Evolutionary conservation across 2,797 vertebrate genomes (phyloP).

Genomic region (Sebastes hubbsi): DNA sequence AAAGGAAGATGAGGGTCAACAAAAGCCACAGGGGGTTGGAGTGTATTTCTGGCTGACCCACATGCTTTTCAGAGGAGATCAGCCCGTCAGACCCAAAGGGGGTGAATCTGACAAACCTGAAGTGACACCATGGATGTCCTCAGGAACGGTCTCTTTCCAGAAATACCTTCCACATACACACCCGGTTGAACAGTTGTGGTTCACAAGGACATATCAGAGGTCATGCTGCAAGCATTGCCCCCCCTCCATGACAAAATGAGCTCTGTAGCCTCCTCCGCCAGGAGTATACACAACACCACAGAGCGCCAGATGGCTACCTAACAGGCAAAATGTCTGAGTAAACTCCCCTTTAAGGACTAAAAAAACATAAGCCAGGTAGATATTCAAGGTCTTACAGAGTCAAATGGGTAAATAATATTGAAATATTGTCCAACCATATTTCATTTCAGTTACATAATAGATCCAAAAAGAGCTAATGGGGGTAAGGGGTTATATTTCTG

Average conservation of each 20-base stretch:
- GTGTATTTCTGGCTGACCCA: constrained; percentile 71
- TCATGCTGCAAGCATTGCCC: constrained; percentile 11
- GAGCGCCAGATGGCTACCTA: constrained; percentile 47
- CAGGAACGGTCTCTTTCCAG: constrained; percentile 55
- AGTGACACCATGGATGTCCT: constrained; percentile 69
- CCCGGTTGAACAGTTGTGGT: constrained; percentile 22
- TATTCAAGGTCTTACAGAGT: neutral
- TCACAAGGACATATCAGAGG: constrained; percentile 63
- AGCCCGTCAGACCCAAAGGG: constrained; percentile 57
- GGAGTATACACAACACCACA: constrained; percentile 33
- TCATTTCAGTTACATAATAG: neutral
- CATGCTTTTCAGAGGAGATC: constrained; percentile 59
- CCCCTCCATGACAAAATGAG: constrained; percentile 36
- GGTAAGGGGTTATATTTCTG: no score
- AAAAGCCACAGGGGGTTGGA: constrained; percentile 43
- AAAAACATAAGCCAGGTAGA: neutral
- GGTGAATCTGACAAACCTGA: constrained; percentile 68
- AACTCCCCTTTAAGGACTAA: neutral
- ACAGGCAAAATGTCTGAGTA: constrained; percentile 4
- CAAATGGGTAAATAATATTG: neutral
- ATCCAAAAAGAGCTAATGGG: neutral
- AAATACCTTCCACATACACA: constrained; percentile 43
- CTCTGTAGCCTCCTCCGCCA: constrained; percentile 15
- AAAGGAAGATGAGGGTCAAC: constrained; percentile 58
- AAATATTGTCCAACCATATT: neutral